Evolutionary conservation across 2,797 vertebrate genomes (phyloP).

Genomic region (Sebastolobus altivelis): DNA sequence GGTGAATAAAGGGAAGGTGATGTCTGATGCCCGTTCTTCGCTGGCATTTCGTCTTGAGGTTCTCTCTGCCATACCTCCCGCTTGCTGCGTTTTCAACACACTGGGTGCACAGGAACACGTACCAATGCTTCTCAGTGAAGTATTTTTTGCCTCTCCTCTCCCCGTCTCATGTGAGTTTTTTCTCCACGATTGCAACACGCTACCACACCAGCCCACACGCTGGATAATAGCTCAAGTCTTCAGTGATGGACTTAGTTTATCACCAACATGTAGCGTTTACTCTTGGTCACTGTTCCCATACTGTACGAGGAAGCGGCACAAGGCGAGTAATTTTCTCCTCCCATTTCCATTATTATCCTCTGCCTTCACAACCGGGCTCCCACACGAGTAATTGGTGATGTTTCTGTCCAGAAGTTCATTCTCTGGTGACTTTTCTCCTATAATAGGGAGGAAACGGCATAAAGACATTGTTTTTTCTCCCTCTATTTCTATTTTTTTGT

Average conservation of each 20-base stretch:
- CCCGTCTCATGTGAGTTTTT: no score
- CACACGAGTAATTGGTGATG: neutral
- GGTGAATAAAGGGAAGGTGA: no score
- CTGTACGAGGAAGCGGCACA: neutral
- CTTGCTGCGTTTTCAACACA: no score
- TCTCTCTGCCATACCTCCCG: no score
- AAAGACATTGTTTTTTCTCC: neutral
- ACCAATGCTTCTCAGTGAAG: no score
- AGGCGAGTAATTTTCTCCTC: neutral
- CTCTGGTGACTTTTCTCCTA: neutral
- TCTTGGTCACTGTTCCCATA: neutral
- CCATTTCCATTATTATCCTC: neutral
- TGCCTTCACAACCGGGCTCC: neutral
- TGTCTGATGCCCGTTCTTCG: no score
- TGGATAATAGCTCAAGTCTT: no score
- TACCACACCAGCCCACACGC: no score
- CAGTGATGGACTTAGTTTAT: neutral
- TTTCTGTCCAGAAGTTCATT: neutral
- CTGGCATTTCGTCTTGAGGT: no score
- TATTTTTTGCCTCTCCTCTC: no score
- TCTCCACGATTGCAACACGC: no score
- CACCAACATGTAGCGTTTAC: neutral
- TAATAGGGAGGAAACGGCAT: neutral
- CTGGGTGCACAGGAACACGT: no score
- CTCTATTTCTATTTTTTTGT: neutral